Percentiles rank a stretch among this genome's conserved stretches.
phyloP scores from a whole-genome alignment of 2,113 vertebrate genomes.

The Xiphorhynchus elegans region DNA sequence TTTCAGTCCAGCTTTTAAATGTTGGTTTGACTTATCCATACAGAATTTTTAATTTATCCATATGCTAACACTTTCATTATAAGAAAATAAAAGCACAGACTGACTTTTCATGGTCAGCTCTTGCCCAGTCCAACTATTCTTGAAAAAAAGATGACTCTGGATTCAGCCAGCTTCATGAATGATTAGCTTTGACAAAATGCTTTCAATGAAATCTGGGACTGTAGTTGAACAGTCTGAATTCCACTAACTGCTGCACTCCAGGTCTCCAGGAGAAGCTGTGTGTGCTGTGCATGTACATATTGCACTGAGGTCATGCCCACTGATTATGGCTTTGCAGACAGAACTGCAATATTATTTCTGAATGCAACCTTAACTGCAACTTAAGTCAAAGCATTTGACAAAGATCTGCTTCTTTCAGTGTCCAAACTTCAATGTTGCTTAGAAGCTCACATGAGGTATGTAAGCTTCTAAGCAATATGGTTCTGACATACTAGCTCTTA shows the following conservation, averaged over 20 bases:
- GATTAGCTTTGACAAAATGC: background rate
- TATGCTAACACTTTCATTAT: background rate
- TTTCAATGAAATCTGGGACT: background rate
- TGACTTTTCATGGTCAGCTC: background rate
- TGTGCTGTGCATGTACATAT: background rate
- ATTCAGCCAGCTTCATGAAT: background rate
- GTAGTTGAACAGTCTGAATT: background rate
- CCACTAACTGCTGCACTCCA: background rate
- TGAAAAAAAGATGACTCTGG: background rate
- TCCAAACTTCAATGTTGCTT: background rate
- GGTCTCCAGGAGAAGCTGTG: background rate
- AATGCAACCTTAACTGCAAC: background rate
- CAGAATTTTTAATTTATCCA: background rate
- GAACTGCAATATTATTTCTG: background rate
- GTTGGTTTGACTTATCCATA: background rate
- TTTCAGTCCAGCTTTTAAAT: background rate
- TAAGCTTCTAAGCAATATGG: background rate
- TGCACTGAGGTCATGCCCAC: background rate
- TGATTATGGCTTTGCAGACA: background rate
- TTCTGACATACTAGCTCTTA: background rate
- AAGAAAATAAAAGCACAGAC: background rate
- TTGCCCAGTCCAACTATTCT: background rate
- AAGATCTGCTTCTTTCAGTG: background rate
- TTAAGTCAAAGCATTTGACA: background rate
- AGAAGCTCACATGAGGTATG: background rate